Evolutionary conservation across 2,888 invertebrate genomes (phyloP), one percentile per base, ranked within the genome.

Genomic region (Papilio protenor): DNA sequence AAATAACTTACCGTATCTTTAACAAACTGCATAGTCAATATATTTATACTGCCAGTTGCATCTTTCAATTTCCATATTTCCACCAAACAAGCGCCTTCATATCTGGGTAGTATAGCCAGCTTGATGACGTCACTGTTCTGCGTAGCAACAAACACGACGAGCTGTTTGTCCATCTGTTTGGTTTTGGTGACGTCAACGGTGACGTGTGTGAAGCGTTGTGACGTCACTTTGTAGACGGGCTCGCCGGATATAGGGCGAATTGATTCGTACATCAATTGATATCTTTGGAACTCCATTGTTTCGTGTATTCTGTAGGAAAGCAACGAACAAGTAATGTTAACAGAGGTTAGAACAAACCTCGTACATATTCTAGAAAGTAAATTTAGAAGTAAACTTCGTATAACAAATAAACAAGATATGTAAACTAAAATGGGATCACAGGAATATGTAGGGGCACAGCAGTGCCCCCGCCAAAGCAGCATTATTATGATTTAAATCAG

Each of bases 191-290:
- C 96, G 88, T 98, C 98, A n/a, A 98, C 96, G 0, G 98, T 97
- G 75, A 99, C 96, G 84, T 97, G 96, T 0, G 96, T 96, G 86
- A 97, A 96, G 5, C 97, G 92, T 85, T 98, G 97, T 77, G 97
- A 93, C 45, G 96, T 96, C 0, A 96, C 94, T 40, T 96, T 95
- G 87, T 97, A 97, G 0, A 98, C 91, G 0, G 98, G 98, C 74
- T 94, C 93, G 0, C 95, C 90, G 0, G 96, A 96, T 45, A 96
- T 95, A 0, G 98, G 96, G 84, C 98, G 97, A 0, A 99, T 96
- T 0, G 98, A 96, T 76, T 96, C 95, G 87, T 98, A 97, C 98
- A 98, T 98, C 77, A 99, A 92, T 85, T 98, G 98, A 89, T 98
- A 98, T 80, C 96, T 95, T 18, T 96, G 96, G 79, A 96, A 96